A percentile compares a stretch with the other conserved stretches of the same genome.
Conservation (phyloP, 2,888 invertebrate genomes). For the Caenorhabditis auriculariae region DNA sequence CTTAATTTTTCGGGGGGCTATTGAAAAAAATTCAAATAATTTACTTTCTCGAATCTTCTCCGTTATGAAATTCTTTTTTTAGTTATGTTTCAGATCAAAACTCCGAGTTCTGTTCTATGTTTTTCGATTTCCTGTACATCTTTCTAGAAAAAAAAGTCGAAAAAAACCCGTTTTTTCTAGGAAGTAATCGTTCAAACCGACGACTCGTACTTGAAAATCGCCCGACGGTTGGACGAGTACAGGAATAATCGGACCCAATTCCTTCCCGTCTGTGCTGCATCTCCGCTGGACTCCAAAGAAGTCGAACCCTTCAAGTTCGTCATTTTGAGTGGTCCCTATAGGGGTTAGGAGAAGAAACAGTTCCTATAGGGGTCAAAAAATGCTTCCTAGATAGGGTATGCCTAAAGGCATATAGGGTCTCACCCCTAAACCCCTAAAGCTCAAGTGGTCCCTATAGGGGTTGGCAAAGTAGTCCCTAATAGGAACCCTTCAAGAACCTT, state of each 20-base stretch:
- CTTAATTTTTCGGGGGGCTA: too few species aligned
- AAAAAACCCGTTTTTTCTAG: conserved; percentile 6
- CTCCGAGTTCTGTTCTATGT: too few species aligned
- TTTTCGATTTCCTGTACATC: background rate
- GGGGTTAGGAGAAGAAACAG: background rate
- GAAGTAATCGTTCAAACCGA: conserved; percentile 62
- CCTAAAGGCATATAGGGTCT: too few species aligned
- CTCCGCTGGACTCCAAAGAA: conserved; percentile 29
- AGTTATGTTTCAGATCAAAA: too few species aligned
- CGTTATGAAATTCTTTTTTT: too few species aligned
- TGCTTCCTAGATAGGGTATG: too few species aligned
- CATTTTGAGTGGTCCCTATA: background rate
- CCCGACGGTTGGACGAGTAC: conserved; percentile 54
- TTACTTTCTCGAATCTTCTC: too few species aligned
- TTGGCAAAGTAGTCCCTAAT: too few species aligned
- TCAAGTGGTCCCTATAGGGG: too few species aligned
- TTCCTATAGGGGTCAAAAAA: background rate
- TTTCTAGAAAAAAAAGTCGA: background rate
- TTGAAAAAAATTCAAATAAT: too few species aligned
- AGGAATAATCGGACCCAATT: conserved; percentile 41
- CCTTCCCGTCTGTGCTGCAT: conserved; percentile 45
- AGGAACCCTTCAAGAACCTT: too few species aligned
- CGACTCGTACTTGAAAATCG: conserved; percentile 62
- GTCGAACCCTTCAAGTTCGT: conserved; percentile 29
- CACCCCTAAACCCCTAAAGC: too few species aligned